A percentile compares a stretch with the other conserved stretches of the same genome.
These are phyloP conservation scores for Tachina grossa DNA, from an alignment of 2,888 invertebrate genomes.

Conservation along the genomic window DNA sequence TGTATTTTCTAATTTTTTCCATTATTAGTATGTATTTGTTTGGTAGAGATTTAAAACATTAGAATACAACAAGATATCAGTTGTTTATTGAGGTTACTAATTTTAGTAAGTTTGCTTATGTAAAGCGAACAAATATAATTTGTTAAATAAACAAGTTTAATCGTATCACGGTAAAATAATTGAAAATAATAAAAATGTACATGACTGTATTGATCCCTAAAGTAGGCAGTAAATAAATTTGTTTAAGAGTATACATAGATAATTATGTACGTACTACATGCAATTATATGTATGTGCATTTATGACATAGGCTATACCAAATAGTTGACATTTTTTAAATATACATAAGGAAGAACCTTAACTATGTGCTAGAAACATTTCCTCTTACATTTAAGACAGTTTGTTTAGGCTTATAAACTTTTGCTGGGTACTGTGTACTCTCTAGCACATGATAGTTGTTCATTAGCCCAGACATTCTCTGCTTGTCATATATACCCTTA, in stretches of 20 bases:
- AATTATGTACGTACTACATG: not conserved
- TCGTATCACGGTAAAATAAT: slow-evolving; percentile 32
- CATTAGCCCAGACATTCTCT: not conserved
- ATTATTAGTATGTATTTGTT: slow-evolving; percentile 10
- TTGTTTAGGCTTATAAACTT: too few relatives aligned
- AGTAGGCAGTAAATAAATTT: slow-evolving; percentile 12
- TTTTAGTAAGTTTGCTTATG: slow-evolving; percentile 26
- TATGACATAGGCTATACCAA: too few relatives aligned
- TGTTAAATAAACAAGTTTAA: slow-evolving; percentile 37
- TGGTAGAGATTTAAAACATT: slow-evolving; percentile 22
- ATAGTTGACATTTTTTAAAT: too few relatives aligned
- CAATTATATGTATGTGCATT: not conserved
- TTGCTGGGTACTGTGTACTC: too few relatives aligned
- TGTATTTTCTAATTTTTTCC: slow-evolving; percentile 38
- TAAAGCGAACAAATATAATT: slow-evolving; percentile 7
- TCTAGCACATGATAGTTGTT: too few relatives aligned
- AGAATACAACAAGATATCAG: slow-evolving; percentile 32
- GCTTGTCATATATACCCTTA: not conserved
- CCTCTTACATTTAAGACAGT: too few relatives aligned
- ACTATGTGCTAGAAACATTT: too few relatives aligned
- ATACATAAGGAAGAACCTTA: too few relatives aligned
- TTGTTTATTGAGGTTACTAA: slow-evolving; percentile 39
- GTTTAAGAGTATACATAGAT: not conserved
- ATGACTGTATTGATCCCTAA: slow-evolving; percentile 9
- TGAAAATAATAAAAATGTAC: slow-evolving; percentile 10